These are phyloP conservation scores for Drosophila pseudoobscura DNA, from an alignment of 1,140 invertebrate species.

Conservation along the genomic window DNA sequence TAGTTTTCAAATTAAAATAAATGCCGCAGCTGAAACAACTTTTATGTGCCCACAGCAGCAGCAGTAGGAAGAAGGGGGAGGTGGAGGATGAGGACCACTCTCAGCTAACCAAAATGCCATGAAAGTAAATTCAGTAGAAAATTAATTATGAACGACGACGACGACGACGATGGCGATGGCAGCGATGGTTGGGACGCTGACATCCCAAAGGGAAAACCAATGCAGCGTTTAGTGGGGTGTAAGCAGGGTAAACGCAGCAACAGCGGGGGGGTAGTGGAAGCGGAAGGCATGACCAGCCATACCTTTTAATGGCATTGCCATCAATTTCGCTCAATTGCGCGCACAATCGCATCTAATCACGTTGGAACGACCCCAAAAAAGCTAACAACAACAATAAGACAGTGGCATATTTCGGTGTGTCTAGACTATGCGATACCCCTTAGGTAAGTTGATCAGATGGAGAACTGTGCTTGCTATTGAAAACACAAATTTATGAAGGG, in stretches of 20 bases:
- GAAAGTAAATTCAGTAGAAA: slow-evolving; percentile 82
- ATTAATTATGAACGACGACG: slow-evolving; percentile 76
- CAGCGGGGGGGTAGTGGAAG: neutral
- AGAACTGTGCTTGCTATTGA: no score
- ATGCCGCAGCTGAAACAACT: slow-evolving; percentile 77
- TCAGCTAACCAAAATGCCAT: slow-evolving; percentile 71
- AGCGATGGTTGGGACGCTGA: slow-evolving; percentile 19
- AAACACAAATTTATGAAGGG: no score
- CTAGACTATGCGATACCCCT: slow-evolving; percentile 7
- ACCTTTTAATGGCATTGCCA: slow-evolving; percentile 80
- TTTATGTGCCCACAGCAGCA: slow-evolving; percentile 64
- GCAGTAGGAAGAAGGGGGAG: slow-evolving; percentile 3
- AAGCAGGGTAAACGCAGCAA: slow-evolving; percentile 9
- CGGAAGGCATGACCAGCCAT: slow-evolving; percentile 39
- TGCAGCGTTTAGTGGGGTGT: slow-evolving; percentile 52
- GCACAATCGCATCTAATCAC: slow-evolving; percentile 81
- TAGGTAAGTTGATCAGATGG: neutral
- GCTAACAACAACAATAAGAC: slow-evolving; percentile 34
- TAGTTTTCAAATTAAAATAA: slow-evolving; percentile 83
- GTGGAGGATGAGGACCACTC: slow-evolving; percentile 23
- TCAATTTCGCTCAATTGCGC: slow-evolving; percentile 81
- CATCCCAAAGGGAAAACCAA: slow-evolving; percentile 49
- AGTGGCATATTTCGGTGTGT: neutral
- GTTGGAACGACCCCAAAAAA: slow-evolving; percentile 61
- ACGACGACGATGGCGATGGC: slow-evolving; percentile 21